A percentile compares a stretch with the other conserved stretches of the same genome.
Evolutionary conservation across 2,113 vertebrate genomes (phyloP).

Genomic region (Paratilapia polleni): DNA sequence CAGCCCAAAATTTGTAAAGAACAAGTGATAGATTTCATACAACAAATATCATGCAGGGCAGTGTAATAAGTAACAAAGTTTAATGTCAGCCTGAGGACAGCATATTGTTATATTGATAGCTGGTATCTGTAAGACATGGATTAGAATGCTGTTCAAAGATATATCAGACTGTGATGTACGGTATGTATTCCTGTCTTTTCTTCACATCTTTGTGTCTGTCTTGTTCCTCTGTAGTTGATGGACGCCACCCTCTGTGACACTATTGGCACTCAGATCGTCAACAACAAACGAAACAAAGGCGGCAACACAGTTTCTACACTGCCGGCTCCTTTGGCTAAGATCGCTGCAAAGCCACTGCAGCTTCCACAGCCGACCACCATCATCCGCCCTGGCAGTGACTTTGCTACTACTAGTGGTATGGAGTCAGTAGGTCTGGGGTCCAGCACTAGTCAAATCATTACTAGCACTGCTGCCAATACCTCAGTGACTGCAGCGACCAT

Average conservation of each 20-base stretch:
- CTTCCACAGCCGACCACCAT: constrained; percentile 40
- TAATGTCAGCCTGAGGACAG: no score
- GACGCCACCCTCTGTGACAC: constrained; percentile 79
- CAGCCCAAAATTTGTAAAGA: no score
- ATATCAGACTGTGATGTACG: no score
- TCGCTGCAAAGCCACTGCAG: constrained; percentile 51
- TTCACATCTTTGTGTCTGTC: background rate
- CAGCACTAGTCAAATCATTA: constrained; percentile 18
- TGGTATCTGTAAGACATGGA: background rate
- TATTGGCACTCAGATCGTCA: constrained; percentile 67
- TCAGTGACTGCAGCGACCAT: constrained; percentile 29
- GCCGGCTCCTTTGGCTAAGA: constrained; percentile 64
- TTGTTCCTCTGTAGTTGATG: constrained; percentile 73
- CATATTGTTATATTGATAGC: no score
- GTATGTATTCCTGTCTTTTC: background rate
- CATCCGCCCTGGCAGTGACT: constrained; percentile 51
- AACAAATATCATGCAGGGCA: no score
- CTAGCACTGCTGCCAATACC: constrained; percentile 20
- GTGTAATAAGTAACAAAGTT: no score
- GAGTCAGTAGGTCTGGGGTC: constrained; percentile 28
- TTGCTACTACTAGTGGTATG: background rate
- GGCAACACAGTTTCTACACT: constrained; percentile 21
- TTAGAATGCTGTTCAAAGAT: background rate
- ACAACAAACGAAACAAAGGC: constrained; percentile 57
- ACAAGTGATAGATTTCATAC: no score